Evolutionary conservation across 2,888 invertebrate genomes (phyloP).

Genomic region (Leptopilina drosophilae): DNA sequence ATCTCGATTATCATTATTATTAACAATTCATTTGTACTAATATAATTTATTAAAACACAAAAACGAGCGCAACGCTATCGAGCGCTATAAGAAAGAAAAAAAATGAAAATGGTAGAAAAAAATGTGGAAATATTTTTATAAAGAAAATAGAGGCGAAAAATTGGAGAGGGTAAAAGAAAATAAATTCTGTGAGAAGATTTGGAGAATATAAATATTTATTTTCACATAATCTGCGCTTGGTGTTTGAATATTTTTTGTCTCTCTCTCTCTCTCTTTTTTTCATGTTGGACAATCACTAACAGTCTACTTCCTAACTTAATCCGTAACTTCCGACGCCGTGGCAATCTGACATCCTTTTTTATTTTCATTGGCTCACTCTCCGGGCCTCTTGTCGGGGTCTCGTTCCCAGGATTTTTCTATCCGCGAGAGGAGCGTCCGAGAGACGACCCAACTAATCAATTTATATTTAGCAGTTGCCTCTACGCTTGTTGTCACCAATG

Average conservation of each 20-base stretch:
- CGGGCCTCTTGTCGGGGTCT: slow-evolving; percentile 70
- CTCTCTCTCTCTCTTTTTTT: slow-evolving; percentile 58
- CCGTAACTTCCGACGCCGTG: slow-evolving; percentile 77
- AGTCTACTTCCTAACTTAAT: slow-evolving; percentile 77
- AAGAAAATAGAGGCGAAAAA: no score
- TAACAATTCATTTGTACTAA: no score
- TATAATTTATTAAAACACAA: no score
- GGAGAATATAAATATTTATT: background rate
- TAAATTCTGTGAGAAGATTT: background rate
- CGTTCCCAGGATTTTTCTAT: slow-evolving; percentile 77
- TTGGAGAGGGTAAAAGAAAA: background rate
- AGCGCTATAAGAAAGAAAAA: no score
- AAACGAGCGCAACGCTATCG: no score
- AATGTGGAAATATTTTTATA: no score
- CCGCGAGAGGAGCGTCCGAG: slow-evolving; percentile 62
- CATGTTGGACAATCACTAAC: slow-evolving; percentile 71
- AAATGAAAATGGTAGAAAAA: background rate
- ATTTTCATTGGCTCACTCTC: slow-evolving; percentile 75
- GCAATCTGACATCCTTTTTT: slow-evolving; percentile 77
- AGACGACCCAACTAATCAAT: slow-evolving; percentile 74
- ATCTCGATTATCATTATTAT: no score
- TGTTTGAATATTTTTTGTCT: slow-evolving; percentile 53
- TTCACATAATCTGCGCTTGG: no score
- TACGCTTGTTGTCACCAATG: slow-evolving; percentile 59
- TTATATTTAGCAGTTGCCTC: slow-evolving; percentile 69